phyloP scores from a whole-genome alignment of 2,797 vertebrate genomes.

The Aplochiton taeniatus region DNA sequence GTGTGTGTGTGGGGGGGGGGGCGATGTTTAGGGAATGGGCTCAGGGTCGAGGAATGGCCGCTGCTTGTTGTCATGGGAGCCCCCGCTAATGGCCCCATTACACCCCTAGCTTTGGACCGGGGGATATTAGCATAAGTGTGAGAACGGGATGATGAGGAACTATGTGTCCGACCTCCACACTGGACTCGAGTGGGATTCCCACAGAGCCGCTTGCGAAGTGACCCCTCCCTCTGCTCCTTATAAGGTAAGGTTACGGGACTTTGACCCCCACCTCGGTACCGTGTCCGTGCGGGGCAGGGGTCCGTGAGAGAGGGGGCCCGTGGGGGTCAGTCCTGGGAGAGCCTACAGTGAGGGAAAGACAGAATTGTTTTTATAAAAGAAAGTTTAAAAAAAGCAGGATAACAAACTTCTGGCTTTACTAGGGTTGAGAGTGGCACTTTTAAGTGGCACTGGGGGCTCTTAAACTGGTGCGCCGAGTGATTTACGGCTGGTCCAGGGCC shows the following conservation, averaged over 20 bases:
- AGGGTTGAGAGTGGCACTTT: constrained; percentile 48
- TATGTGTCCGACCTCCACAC: constrained; percentile 8
- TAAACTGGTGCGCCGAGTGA: constrained; percentile 38
- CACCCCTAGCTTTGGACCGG: constrained; percentile 5
- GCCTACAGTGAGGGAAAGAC: constrained; percentile 20
- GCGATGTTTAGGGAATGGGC: constrained; percentile 19
- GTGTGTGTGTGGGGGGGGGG: constrained; percentile 26
- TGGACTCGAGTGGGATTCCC: too few relatives aligned
- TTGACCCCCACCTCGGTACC: constrained; percentile 28
- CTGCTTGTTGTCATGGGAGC: constrained; percentile 17
- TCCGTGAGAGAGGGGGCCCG: constrained; percentile 29
- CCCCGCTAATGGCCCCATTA: constrained; percentile 4
- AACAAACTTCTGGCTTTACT: constrained; percentile 56
- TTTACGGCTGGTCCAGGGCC: constrained; percentile 41
- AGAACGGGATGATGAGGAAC: constrained; percentile 6
- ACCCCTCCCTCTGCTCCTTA: not conserved
- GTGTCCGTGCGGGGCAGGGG: constrained; percentile 21
- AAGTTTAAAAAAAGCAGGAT: constrained; percentile 47
- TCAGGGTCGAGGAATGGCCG: constrained; percentile 9
- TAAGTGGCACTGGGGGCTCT: constrained; percentile 49
- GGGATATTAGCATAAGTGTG: constrained; percentile 26
- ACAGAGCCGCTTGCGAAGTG: too few relatives aligned
- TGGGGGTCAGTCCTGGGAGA: constrained; percentile 34
- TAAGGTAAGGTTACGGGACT: constrained; percentile 36
- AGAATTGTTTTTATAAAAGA: constrained; percentile 52